Evolutionary conservation across 2,113 vertebrate species (phyloP), one percentile per base, ranked within the genome.

Genomic region (Scatophagus argus): DNA sequence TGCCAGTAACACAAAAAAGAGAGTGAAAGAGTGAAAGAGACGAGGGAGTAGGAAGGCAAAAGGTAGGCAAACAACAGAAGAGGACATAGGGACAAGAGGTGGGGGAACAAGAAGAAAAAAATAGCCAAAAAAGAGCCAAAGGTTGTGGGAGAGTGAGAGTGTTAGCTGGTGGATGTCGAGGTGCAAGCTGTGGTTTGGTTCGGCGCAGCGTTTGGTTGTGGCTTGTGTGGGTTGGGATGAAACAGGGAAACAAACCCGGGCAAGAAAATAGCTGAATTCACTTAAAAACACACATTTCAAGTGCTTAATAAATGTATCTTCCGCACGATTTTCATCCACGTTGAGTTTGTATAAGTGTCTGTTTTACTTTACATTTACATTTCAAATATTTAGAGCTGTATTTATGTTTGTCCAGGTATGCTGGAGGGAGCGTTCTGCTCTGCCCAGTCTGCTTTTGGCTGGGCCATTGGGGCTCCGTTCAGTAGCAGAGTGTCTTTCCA

Each of bases 401-500:
- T 90, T 90, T 91, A 67, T 91, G 87, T 93, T 92, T 91, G 75
- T 89, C 81, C 80, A 89, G 72, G 72, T 89, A 85, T 87, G 66
- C 62, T 84, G 76, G 85, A 84, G 71, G 85, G 76, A 81, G 79
- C 74, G 25, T 66, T 84, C 68, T 71, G 69, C 81, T 56, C 83
- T 84, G 77, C 82, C 81, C 87, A 63, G 81, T 58, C 56, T 73
- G 81, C 68, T 85, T 56, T 69, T 88, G 87, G 83, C 80, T 66
- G 47, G 65, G 56, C 76, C 72, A 68, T 56, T 69, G 60, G 64
- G 63, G 54, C 81, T 82, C 58, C 73, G 44, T 85, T 91, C 87
- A 92, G 89, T 90, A 90, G 87, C 87, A 65, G 81, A 90, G 90
- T 92, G 89, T 88, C 83, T 90, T 92, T 92, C 90, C 88, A 91